phyloP scores from a whole-genome alignment of 2,888 invertebrate species.

The Melieria picta region DNA sequence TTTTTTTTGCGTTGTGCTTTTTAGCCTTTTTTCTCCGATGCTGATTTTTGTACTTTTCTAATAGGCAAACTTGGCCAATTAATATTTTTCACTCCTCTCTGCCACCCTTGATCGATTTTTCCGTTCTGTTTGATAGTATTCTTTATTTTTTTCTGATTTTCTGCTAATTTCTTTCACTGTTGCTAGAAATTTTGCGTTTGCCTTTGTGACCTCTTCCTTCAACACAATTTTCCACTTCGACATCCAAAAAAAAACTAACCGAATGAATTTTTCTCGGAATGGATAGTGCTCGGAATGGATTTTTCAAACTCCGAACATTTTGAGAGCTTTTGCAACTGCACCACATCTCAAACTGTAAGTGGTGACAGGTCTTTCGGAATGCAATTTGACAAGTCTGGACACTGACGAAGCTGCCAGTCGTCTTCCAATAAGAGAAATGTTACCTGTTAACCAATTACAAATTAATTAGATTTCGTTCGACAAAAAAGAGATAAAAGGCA shows the following conservation, averaged over 20 bases:
- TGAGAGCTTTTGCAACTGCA: too few species aligned
- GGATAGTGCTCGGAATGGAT: too few species aligned
- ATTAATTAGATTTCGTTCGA: too few species aligned
- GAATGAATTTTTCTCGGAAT: slow-evolving; percentile 7
- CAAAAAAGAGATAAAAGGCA: too few species aligned
- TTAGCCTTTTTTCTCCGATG: not conserved
- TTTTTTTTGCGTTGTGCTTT: slow-evolving; percentile 8
- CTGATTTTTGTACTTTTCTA: not conserved
- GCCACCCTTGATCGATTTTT: slow-evolving; percentile 35
- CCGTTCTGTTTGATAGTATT: slow-evolving; percentile 16
- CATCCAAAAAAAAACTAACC: slow-evolving; percentile 17
- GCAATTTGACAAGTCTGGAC: too few species aligned
- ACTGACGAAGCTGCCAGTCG: too few species aligned
- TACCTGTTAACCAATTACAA: too few species aligned
- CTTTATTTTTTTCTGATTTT: slow-evolving; percentile 21
- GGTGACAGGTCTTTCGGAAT: too few species aligned
- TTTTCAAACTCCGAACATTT: too few species aligned
- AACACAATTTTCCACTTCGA: slow-evolving; percentile 12
- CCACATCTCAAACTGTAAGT: too few species aligned
- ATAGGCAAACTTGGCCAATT: not conserved
- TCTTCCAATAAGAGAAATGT: too few species aligned
- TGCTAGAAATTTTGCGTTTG: slow-evolving; percentile 26
- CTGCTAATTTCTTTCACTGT: slow-evolving; percentile 22
- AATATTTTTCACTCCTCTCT: slow-evolving; percentile 20
- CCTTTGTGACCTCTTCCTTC: slow-evolving; percentile 25